Evolutionary conservation across 2,888 invertebrate species (phyloP).

Genomic region (Tromatobia lineatoria): DNA sequence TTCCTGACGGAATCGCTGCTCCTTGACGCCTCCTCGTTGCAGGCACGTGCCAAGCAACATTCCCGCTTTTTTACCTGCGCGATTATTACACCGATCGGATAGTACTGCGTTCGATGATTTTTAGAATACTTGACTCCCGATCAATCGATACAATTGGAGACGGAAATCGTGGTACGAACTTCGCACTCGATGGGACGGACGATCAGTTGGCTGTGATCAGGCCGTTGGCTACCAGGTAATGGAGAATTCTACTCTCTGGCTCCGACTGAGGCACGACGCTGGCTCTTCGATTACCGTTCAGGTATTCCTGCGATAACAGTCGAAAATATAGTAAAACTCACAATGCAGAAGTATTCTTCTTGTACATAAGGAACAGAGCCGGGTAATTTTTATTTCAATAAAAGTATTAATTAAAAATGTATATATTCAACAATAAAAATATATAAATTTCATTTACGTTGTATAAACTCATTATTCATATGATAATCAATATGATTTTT

Average conservation of each 20-base stretch:
- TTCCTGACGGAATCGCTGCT: constrained; percentile 29
- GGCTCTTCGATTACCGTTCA: constrained; percentile 83
- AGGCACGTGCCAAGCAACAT: constrained; percentile 18
- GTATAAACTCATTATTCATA: neutral
- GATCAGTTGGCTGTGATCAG: constrained; percentile 86
- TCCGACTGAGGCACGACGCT: constrained; percentile 86
- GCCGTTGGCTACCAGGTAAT: constrained; percentile 87
- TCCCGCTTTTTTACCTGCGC: constrained; percentile 25
- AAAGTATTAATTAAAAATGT: neutral
- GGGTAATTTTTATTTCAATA: neutral
- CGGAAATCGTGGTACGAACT: constrained; percentile 22
- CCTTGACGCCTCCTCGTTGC: constrained; percentile 19
- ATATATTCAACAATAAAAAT: neutral
- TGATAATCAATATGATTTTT: neutral
- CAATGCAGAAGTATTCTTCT: neutral
- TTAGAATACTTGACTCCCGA: constrained; percentile 30
- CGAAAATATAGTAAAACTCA: constrained; percentile 14
- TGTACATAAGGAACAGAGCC: neutral
- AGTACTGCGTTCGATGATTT: constrained; percentile 25
- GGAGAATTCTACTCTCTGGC: constrained; percentile 87
- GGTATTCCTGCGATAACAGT: constrained; percentile 82
- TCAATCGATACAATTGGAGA: constrained; percentile 29
- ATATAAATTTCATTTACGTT: neutral
- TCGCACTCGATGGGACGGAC: constrained; percentile 33
- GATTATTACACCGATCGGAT: constrained; percentile 22